Evolutionary conservation across 2,113 vertebrate species (phyloP), one percentile per base, ranked within the genome.

Genomic region (Lynx canadensis): DNA sequence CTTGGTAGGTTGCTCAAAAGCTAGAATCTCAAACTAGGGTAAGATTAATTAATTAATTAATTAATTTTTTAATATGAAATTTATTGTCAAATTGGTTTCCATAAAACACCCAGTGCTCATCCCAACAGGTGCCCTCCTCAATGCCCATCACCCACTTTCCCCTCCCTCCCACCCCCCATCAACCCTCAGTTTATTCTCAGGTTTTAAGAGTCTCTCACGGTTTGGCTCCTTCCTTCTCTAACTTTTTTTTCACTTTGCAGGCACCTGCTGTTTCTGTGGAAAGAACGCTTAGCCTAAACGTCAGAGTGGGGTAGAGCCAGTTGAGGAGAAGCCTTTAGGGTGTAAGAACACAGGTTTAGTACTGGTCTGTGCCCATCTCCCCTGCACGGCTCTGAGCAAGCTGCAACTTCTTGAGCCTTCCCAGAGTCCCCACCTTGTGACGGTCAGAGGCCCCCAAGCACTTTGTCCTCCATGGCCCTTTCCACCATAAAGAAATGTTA

Each of bases 241-340:
- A 45, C 45, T 45, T 45, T 45, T 45, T 45, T 45, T 45, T 45
- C 45, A 45, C 45, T 85, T 94, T 92, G 80, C 84, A 78, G 52
- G 52, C 71, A 89, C 50, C 73, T 57, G 41, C 65, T 80, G 84
- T 96, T 85, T 91, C 88, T 60, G 45, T 65, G 66, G 78, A 92
- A 88, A 73, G 66, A 84, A 94, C 15, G 19, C 74, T 94, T 33
- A 66, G 52, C 45, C 57, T 68, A 55, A 65, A 76, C 38, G 3
- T 36, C 55, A 41, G 41, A 25, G 15, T 2, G 5, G 76, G 60
- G 31, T 55, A 36, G 90, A 94, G 71, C 19, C 76, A 78, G 27
- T 0, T 31, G 50, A 73, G 45, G 74, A 41, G 7, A 60, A 87
- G n/a, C 36, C 36, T n/a, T 68, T 19, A 38, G 10, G 65, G 52